Base-by-base conservation (phyloP, 2,797 vertebrate genomes). In the Tenualosa ilisha region DNA sequence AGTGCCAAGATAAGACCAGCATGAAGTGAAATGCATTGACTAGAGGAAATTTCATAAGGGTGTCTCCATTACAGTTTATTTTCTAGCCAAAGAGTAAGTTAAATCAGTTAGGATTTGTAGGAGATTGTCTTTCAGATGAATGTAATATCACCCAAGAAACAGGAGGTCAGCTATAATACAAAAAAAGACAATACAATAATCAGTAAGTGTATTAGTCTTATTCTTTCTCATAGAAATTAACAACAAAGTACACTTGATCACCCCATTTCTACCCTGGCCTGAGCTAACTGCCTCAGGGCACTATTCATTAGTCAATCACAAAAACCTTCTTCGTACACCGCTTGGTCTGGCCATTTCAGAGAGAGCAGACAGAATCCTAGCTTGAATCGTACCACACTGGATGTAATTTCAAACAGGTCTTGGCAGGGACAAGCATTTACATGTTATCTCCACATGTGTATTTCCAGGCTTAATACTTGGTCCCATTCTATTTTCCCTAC, bases 1-100 rank as follows among this genome's bases (percentile, higher is more conserved):
- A 46, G 37, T 79, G 72, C 72, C 40, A 46, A 43, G 72, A 79
- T 79, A 46, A 79, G 72, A 79, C 72, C 40, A 20, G 72, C 72
- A 26, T 15, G 6, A 17, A 79, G 40, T 79, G 37, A 79, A 79
- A 43, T 79, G 37, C 72, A 79, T 46, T 46, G 72, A 46, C 40
- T 79, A 79, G 40, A 22, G 40, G 72, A 46, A 79, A 79, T 79
- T 22, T 79, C 72, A 79, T 46, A 46, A 15, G 31, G 68, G 37
- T 46, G 72, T 75, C 68, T 75, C 72, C 17, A 79, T 79, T 46
- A 79, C 40, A 46, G 40, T 43, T 79, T 79, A 46, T 22, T 79
- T 46, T 46, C 40, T 79, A 17, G 37, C 72, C 72, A 79, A 15
- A 11, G 40, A 79, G 72, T 46, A 46, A 46, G 37, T 79, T 40